These are phyloP conservation scores for Melanostoma scalare DNA, from an alignment of 2,888 invertebrate genomes.

Conservation along the genomic window DNA sequence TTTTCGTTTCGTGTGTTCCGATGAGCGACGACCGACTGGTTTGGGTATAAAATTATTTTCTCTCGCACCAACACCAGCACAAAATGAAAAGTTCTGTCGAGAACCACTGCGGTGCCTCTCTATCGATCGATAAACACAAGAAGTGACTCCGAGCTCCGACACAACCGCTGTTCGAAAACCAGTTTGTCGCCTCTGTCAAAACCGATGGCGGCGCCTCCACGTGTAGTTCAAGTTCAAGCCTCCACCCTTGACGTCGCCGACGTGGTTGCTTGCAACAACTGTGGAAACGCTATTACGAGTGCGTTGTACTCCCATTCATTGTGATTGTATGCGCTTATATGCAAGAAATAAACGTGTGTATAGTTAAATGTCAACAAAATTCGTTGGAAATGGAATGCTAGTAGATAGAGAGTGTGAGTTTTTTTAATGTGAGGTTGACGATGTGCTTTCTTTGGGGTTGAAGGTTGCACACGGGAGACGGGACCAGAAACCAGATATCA, in stretches of 20 bases:
- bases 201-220: conserved; percentile 80
- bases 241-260: conserved; percentile 55
- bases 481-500: conserved; percentile 52
- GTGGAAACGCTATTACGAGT: conserved; percentile 55
- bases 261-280: conserved; percentile 41
- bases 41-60: too few species aligned
- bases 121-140: conserved; percentile 46
- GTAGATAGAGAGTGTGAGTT: conserved; percentile 10
- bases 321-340: conserved; percentile 45
- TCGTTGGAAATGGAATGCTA: conserved; percentile 26
- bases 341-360: conserved; percentile 27
- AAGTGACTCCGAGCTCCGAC: conserved; percentile 63
- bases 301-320: conserved; percentile 65
- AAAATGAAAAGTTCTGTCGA: conserved; percentile 39
- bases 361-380: conserved; percentile 51
- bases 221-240: conserved; percentile 82
- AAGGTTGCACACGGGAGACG: conserved; percentile 26
- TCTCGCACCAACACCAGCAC: conserved; percentile 25
- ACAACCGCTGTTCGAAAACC: conserved; percentile 75
- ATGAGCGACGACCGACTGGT: too few species aligned
- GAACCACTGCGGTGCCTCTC: conserved; percentile 33
- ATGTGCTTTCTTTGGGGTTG: conserved; percentile 50
- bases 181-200: conserved; percentile 78
- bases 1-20: background rate
- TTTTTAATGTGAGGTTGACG: conserved; percentile 5